Evolutionary conservation across 2,113 vertebrate species (phyloP).

Genomic region (Ptilorrhoa leucosticta): DNA sequence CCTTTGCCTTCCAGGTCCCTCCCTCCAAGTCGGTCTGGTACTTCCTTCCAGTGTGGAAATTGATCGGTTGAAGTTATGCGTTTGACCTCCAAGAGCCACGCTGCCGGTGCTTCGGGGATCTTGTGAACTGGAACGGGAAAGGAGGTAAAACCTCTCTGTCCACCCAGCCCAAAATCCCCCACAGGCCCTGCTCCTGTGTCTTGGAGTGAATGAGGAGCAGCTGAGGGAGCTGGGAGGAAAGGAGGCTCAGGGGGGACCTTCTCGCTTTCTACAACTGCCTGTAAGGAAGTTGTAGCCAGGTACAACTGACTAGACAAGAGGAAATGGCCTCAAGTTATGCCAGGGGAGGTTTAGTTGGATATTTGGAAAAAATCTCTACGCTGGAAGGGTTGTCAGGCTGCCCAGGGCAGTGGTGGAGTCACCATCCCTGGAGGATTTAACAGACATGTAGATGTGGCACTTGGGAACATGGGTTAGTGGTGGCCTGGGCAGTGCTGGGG

Average conservation of each 20-base stretch:
- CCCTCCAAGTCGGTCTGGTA: background rate
- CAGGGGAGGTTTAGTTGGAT: background rate
- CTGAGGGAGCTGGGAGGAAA: background rate
- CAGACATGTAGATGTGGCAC: background rate
- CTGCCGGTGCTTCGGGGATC: background rate
- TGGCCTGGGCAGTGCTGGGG: background rate
- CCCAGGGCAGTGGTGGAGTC: background rate
- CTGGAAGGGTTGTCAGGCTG: background rate
- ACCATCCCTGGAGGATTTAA: background rate
- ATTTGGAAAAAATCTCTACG: background rate
- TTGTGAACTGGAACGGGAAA: slow-evolving; percentile 27
- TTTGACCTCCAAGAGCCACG: background rate
- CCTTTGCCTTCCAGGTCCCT: slow-evolving; percentile 7
- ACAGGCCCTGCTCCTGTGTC: background rate
- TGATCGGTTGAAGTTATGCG: background rate
- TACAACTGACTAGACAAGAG: background rate
- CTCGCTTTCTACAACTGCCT: background rate
- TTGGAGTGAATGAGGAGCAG: background rate
- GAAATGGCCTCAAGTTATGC: background rate
- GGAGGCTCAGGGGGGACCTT: background rate
- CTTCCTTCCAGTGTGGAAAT: background rate
- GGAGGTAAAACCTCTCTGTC: background rate
- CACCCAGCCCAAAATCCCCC: background rate
- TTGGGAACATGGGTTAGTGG: background rate
- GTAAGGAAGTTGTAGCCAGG: background rate